Evolutionary conservation across 2,113 vertebrate species (phyloP), one percentile per base, ranked within the genome.

Genomic region (Collichthys lucidus): DNA sequence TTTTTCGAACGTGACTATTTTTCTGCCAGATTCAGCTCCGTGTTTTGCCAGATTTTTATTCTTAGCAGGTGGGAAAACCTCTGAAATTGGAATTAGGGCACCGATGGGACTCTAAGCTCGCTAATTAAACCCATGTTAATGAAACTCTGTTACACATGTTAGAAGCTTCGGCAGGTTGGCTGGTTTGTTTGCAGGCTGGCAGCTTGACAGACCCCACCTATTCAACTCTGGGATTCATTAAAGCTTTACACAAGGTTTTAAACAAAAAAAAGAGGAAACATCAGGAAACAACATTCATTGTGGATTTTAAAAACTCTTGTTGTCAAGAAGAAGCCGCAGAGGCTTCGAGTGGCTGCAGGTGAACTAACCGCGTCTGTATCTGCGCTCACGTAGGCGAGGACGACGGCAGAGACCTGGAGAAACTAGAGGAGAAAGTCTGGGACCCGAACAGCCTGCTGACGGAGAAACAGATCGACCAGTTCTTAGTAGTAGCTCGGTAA

Each of bases 401-500:
- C 4, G 98, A 99, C 47, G 96, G 92, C 69, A 95, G 98, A 69
- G 98, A 99, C 85, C 95, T 97, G 93, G 92, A 96, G 78, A 96
- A 96, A 72, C 94, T 99, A 85, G 98, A 99, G 95, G 98, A 97
- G 88, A 98, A 97, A 92, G 92, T 99, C 53, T 99, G 97, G 97
- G 97, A 98, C 86, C 95, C 97, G 2, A 96, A 94, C 94, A 98
- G 96, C 80, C 96, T 96, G 0, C 93, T 99, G 68, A 96, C 95
- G 14, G 98, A 99, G 94, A 99, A 98, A 89, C 97, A 99, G 94
- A 98, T 99, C 5, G 97, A 99, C 93, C 98, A 99, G 93, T 99
- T 99, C 88, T 94, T 99, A 65, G 98, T 99, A n/a, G 98, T 99
- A 49, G 98, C 98, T 93, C 96, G 98, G 98, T 99, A 94, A 96